Evolutionary conservation across 2,797 vertebrate species (phyloP).

Genomic region (Zenarchopterus dispar): DNA sequence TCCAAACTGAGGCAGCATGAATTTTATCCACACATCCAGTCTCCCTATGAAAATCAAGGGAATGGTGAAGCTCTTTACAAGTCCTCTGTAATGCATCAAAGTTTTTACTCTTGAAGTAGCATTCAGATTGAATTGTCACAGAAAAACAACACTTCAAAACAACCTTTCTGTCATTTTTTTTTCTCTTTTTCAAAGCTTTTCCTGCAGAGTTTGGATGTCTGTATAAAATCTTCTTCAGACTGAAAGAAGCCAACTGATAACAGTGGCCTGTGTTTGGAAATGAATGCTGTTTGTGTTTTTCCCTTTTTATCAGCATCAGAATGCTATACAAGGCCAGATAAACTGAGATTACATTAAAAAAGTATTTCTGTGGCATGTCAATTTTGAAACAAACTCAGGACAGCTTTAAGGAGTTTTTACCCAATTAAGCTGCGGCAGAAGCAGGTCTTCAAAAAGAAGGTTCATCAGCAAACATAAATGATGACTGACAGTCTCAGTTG

Average conservation of each 20-base stretch:
- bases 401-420: not conserved
- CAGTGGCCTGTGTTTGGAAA: constrained; percentile 12
- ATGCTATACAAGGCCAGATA: not conserved
- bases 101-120: too few species aligned
- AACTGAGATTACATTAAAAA: too few species aligned
- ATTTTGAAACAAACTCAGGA: not conserved
- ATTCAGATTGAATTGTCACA: too few species aligned
- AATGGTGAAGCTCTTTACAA: not conserved
- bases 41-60: constrained; percentile 17
- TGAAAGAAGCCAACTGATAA: constrained; percentile 7
- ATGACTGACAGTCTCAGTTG: not conserved
- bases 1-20: constrained; percentile 24
- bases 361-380: not conserved
- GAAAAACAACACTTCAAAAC: constrained; percentile 43
- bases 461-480: not conserved
- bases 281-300: constrained; percentile 4
- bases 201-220: constrained; percentile 30
- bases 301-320: constrained; percentile 11
- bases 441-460: not conserved
- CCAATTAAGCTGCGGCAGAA: not conserved
- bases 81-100: constrained; percentile 7
- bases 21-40: constrained; percentile 13
- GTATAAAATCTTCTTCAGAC: constrained; percentile 2
- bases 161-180: constrained; percentile 2
- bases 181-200: not conserved